Evolutionary conservation across 2,113 vertebrate genomes (phyloP).

Genomic region (Tauraco erythrolophus): DNA sequence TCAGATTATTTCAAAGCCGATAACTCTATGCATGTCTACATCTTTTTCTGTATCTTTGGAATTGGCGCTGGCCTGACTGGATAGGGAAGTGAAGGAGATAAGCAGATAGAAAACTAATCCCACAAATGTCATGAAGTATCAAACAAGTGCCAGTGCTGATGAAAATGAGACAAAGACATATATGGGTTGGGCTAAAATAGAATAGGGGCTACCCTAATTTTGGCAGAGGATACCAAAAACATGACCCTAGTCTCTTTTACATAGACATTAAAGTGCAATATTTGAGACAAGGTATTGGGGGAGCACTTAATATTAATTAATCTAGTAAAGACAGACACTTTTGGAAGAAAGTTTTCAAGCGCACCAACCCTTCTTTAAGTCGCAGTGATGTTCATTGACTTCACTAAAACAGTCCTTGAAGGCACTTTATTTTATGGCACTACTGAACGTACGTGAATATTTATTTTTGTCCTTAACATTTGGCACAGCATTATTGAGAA

Average conservation of each 20-base stretch:
- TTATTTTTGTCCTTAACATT: not conserved
- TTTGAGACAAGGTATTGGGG: not conserved
- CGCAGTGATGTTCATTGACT: not conserved
- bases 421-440: not conserved
- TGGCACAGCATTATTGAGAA: not conserved
- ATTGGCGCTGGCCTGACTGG: not conserved
- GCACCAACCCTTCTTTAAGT: not conserved
- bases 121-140: not conserved
- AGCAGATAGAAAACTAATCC: not conserved
- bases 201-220: not conserved
- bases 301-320: not conserved
- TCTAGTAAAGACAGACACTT: not conserved
- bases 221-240: not conserved
- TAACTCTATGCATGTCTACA: not conserved
- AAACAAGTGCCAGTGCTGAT: not conserved
- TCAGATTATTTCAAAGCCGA: not conserved
- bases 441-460: not conserved
- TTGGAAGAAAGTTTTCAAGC: not conserved
- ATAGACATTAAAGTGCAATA: not conserved
- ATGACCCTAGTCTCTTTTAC: not conserved
- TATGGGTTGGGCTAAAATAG: not conserved
- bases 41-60: not conserved
- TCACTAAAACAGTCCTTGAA: not conserved
- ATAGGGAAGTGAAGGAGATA: not conserved
- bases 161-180: not conserved